Conservation (phyloP, 1,140 invertebrate species). For the Bombus difficillimus region DNA sequence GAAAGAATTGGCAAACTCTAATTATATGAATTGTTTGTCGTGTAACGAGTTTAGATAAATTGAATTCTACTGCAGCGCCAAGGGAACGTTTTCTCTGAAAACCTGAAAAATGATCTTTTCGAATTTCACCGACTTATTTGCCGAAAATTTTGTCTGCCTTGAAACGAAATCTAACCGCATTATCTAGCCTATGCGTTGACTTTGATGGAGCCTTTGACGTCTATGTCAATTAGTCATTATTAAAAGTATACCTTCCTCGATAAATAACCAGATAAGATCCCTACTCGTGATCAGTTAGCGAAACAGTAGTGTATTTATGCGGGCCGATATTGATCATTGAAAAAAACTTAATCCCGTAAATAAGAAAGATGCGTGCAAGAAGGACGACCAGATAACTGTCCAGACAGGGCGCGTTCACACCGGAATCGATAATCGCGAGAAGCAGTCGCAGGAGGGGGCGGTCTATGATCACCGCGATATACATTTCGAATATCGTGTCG, state of each 20-base stretch:
- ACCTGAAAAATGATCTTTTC: no score
- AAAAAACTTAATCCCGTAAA: constrained; percentile 25
- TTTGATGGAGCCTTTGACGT: background rate
- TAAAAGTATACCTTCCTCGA: background rate
- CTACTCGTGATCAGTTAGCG: no score
- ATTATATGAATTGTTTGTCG: background rate
- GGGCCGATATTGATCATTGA: constrained; percentile 24
- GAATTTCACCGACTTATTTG: no score
- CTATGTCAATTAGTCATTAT: background rate
- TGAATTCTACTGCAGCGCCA: background rate
- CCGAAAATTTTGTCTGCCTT: no score
- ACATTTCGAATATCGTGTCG: constrained; percentile 35
- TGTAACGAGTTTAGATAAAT: background rate
- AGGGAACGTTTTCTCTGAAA: no score
- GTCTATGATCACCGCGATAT: constrained; percentile 53
- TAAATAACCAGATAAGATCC: background rate
- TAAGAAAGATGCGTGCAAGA: constrained; percentile 31
- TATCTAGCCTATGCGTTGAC: background rate
- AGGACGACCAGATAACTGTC: constrained; percentile 50
- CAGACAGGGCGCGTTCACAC: constrained; percentile 63
- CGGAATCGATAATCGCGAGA: constrained; percentile 68
- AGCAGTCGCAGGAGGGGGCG: constrained; percentile 50
- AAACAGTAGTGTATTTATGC: background rate
- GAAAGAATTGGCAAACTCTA: background rate
- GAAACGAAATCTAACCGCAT: background rate